A percentile compares a stretch with the other conserved stretches of the same genome.
Conservation (phyloP, 2,797 vertebrate species). For the Poeciliopsis infans region DNA sequence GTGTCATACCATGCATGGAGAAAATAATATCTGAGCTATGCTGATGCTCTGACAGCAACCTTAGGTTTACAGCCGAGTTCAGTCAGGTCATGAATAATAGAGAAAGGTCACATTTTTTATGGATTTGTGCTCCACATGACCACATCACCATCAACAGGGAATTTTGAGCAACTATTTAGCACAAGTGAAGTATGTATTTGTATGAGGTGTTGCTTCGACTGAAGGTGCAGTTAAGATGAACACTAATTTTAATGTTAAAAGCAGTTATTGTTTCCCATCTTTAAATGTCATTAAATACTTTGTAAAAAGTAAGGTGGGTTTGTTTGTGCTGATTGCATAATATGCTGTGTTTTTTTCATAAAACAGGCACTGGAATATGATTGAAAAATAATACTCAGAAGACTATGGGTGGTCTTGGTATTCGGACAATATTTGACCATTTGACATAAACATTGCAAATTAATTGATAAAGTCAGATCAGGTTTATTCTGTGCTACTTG, state of each 20-base stretch:
- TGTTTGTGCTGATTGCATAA: background rate
- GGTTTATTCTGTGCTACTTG: constrained; percentile 5
- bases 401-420: background rate
- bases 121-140: constrained; percentile 56
- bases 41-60: constrained; percentile 39
- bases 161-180: constrained; percentile 33
- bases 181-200: constrained; percentile 15
- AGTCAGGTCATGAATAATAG: constrained; percentile 72
- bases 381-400: background rate
- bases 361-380: background rate
- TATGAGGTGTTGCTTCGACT: constrained; percentile 8
- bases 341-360: background rate
- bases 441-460: constrained; percentile 18
- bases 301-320: background rate
- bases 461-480: background rate
- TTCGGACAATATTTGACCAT: constrained; percentile 28
- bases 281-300: background rate
- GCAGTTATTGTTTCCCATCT: constrained; percentile 25
- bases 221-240: constrained; percentile 21
- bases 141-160: constrained; percentile 42
- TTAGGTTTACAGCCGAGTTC: constrained; percentile 57
- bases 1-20: constrained; percentile 10
- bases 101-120: constrained; percentile 74
- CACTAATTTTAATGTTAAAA: constrained; percentile 28
- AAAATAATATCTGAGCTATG: constrained; percentile 14